Percentiles rank a stretch among this genome's conserved stretches.
Evolutionary conservation across 30 jellyfish, hydroid and myxozoan species (phyloP).

Genomic region (Hydractinia symbiolongicarpus): DNA sequence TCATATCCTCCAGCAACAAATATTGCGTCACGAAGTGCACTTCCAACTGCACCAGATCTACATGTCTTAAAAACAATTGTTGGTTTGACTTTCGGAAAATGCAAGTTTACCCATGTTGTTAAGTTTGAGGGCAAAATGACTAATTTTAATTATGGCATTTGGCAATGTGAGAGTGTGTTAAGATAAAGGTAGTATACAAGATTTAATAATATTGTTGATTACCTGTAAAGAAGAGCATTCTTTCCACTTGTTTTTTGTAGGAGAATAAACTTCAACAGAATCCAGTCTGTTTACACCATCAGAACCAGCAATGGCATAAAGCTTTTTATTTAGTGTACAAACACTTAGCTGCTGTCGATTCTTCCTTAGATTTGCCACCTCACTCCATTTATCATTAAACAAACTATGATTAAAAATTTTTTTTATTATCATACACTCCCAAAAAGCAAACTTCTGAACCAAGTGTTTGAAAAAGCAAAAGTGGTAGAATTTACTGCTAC

Average conservation of each 20-base stretch:
- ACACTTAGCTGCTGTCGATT: constrained; percentile 98
- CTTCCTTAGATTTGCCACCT: constrained; percentile 51
- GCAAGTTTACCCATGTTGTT: no score
- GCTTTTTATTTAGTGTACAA: constrained; percentile 60
- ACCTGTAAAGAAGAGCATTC: constrained; percentile 52
- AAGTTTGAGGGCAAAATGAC: no score
- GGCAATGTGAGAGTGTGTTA: no score
- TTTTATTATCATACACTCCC: no score
- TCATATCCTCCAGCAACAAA: constrained; percentile 92
- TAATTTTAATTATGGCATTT: no score
- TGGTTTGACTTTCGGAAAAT: no score
- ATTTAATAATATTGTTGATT: neutral
- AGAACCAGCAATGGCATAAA: constrained; percentile 96
- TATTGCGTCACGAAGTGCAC: constrained; percentile 63
- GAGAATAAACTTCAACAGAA: constrained; percentile 71
- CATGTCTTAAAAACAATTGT: constrained; percentile 30
- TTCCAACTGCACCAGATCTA: constrained; percentile 95
- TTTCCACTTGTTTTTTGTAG: constrained; percentile 60
- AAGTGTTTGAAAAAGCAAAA: no score
- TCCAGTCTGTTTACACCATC: constrained; percentile 75
- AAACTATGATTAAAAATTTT: constrained; percentile 47
- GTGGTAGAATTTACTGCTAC: no score
- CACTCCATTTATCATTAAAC: constrained; percentile 54
- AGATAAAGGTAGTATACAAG: no score
- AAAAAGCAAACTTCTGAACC: no score